phyloP scores from a whole-genome alignment of 2,113 vertebrate genomes.

The Vulpes ferrilata region DNA sequence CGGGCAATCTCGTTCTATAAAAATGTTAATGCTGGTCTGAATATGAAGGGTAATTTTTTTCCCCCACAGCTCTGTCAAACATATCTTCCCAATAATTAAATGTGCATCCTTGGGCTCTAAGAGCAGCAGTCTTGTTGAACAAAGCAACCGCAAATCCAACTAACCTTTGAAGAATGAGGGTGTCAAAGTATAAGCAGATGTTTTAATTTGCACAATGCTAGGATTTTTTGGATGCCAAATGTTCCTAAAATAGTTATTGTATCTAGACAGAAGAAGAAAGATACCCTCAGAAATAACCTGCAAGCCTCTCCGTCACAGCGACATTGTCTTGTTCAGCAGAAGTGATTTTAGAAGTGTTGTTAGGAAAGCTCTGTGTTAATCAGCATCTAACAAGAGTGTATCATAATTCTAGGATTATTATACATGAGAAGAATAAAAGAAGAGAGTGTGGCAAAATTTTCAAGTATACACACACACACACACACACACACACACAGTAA shows the following conservation, averaged over 20 bases:
- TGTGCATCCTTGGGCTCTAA: conserved; percentile 69
- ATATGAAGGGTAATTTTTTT: conserved; percentile 77
- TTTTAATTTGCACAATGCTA: conserved; percentile 80
- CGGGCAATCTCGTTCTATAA: conserved; percentile 77
- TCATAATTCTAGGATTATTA: conserved; percentile 16
- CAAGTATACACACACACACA: background rate
- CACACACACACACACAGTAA: background rate
- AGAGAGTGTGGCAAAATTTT: conserved; percentile 17
- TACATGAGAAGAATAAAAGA: background rate
- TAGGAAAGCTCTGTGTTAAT: conserved; percentile 52
- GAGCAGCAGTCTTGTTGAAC: conserved; percentile 78
- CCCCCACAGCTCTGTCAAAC: conserved; percentile 68
- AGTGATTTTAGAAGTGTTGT: background rate
- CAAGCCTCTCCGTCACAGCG: background rate
- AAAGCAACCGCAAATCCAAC: conserved; percentile 74
- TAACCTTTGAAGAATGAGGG: conserved; percentile 77
- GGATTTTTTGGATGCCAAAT: conserved; percentile 80
- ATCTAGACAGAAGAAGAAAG: conserved; percentile 70
- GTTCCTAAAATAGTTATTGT: conserved; percentile 81
- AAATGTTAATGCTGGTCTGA: conserved; percentile 76
- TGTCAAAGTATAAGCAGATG: conserved; percentile 84
- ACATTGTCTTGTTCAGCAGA: background rate
- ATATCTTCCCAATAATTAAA: conserved; percentile 81
- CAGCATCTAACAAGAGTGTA: conserved; percentile 26
- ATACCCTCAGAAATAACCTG: conserved; percentile 64